These are phyloP conservation scores for Hanleya hanleyi DNA, from an alignment of 2,888 invertebrate species.

Conservation along the genomic window DNA sequence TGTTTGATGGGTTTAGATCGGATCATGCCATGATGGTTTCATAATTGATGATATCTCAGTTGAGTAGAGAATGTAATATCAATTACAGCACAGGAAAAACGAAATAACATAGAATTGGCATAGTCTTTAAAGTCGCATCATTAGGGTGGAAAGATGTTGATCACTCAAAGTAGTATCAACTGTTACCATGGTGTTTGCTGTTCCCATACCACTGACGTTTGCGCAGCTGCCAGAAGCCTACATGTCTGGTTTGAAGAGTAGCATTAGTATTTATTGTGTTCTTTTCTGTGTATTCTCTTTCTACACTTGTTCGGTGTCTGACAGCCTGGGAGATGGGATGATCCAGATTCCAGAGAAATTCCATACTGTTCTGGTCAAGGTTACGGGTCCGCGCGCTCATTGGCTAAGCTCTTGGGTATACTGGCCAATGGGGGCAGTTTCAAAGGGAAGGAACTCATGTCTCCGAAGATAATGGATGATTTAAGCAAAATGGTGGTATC, in stretches of 20 bases:
- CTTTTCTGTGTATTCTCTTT: not conserved
- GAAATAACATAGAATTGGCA: too few relatives aligned
- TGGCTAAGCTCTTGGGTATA: constrained; percentile 66
- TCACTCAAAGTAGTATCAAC: too few relatives aligned
- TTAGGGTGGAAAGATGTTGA: too few relatives aligned
- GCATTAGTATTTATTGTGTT: not conserved
- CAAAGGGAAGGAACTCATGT: constrained; percentile 39
- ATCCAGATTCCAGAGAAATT: constrained; percentile 54
- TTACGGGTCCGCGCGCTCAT: constrained; percentile 58
- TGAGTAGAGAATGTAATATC: too few relatives aligned
- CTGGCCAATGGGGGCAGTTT: constrained; percentile 58
- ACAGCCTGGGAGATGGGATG: constrained; percentile 40
- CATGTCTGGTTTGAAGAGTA: not conserved
- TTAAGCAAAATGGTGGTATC: constrained; percentile 46
- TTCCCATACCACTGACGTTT: too few relatives aligned
- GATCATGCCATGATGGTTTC: too few relatives aligned
- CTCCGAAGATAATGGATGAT: constrained; percentile 18
- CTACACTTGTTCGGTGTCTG: not conserved
- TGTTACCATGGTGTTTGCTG: too few relatives aligned
- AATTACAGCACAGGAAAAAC: too few relatives aligned
- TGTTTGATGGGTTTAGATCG: too few relatives aligned
- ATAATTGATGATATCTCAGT: too few relatives aligned
- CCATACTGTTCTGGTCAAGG: constrained; percentile 63
- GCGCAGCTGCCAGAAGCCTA: too few relatives aligned
- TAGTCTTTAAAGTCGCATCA: too few relatives aligned